Evolutionary conservation across 2,888 invertebrate species (phyloP).

Genomic region (Xylota segnis): DNA sequence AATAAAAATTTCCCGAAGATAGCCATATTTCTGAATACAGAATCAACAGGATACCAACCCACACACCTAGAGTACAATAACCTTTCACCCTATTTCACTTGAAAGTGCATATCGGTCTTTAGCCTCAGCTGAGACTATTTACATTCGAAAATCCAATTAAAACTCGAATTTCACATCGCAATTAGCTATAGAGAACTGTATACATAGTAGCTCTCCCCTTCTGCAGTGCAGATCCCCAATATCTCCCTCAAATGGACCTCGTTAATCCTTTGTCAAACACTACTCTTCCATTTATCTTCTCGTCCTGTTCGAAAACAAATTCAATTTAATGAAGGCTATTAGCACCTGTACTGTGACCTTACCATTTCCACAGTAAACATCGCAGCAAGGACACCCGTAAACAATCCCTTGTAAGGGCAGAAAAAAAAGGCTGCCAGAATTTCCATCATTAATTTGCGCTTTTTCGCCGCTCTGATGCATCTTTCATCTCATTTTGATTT

Average conservation of each 20-base stretch:
- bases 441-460: constrained; percentile 8
- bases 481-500: neutral
- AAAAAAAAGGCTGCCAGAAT: neutral
- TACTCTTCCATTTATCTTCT: constrained; percentile 34
- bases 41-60: neutral
- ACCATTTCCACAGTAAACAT: constrained; percentile 12
- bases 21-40: too few relatives aligned
- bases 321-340: constrained; percentile 51
- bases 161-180: neutral
- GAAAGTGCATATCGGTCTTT: neutral
- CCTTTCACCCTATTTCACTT: neutral
- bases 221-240: neutral
- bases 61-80: neutral
- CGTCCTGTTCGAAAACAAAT: constrained; percentile 17
- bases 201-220: neutral
- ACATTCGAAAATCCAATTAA: constrained; percentile 21
- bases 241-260: constrained; percentile 1
- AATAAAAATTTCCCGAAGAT: too few relatives aligned
- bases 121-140: neutral
- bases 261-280: constrained; percentile 37
- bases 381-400: constrained; percentile 10
- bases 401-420: too few relatives aligned
- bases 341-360: constrained; percentile 35
- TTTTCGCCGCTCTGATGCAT: constrained; percentile 1
- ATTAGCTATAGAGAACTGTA: constrained; percentile 12